Percentiles rank a stretch among this genome's conserved stretches.
Conservation (phyloP, 2,113 vertebrate species). For the Pollachius pollachius region DNA sequence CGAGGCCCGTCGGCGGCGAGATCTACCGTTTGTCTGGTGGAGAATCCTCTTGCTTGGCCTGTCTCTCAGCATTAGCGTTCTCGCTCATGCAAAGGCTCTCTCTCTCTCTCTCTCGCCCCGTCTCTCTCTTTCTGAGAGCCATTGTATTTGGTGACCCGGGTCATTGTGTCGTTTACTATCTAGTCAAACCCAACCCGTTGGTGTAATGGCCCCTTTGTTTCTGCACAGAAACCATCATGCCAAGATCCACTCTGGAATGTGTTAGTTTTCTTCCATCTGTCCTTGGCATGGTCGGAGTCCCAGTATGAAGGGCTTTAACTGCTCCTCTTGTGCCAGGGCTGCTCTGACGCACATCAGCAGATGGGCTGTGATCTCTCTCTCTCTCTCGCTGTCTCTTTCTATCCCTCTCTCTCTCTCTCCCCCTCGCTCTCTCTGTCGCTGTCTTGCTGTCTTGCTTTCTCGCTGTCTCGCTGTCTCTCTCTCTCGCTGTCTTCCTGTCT, state of each 20-base stretch:
- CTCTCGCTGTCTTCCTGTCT: slow-evolving; percentile 16
- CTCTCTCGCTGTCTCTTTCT: neutral
- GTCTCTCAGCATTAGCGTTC: too few species aligned
- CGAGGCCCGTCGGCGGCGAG: too few species aligned
- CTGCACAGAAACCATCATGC: neutral
- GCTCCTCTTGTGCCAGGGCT: slow-evolving; percentile 46
- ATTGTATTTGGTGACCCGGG: neutral
- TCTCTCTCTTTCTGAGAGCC: slow-evolving; percentile 10
- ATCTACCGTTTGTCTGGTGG: too few species aligned
- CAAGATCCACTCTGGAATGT: neutral
- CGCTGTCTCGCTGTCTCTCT: slow-evolving; percentile 21
- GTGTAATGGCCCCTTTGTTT: neutral
- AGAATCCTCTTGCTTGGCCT: too few species aligned
- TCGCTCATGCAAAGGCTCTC: too few species aligned
- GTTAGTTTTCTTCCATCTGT: slow-evolving; percentile 35
- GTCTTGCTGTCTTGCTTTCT: neutral
- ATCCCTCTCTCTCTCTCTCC: slow-evolving; percentile 14
- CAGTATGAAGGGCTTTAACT: slow-evolving; percentile 30
- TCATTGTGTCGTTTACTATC: neutral
- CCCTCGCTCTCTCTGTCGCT: neutral
- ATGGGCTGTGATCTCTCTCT: slow-evolving; percentile 46
- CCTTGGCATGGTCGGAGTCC: slow-evolving; percentile 29
- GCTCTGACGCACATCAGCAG: slow-evolving; percentile 59
- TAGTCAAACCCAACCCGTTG: neutral
- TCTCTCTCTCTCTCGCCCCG: too few species aligned